Conservation (phyloP, 2,113 vertebrate species). For the Lagopus muta region DNA sequence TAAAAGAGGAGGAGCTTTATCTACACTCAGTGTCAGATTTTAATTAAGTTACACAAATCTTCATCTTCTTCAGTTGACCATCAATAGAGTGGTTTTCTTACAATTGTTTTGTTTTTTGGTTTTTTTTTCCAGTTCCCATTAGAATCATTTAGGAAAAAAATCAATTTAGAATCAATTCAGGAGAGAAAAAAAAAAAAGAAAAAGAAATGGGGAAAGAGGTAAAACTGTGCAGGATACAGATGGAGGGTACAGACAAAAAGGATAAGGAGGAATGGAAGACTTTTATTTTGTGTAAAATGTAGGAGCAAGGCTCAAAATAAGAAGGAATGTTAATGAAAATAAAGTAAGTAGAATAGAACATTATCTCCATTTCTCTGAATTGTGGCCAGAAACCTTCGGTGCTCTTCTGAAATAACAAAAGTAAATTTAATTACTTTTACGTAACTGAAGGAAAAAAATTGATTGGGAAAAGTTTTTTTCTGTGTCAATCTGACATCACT, state of each 20-base stretch:
- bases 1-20: neutral
- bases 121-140: neutral
- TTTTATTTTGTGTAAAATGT: neutral
- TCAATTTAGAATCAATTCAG: neutral
- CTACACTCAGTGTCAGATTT: neutral
- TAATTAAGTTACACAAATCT: neutral
- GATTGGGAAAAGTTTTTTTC: neutral
- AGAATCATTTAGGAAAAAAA: neutral
- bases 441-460: neutral
- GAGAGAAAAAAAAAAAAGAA: neutral
- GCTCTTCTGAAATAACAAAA: neutral
- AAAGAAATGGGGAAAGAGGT: neutral
- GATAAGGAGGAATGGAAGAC: neutral
- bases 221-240: neutral
- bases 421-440: conserved; percentile 7
- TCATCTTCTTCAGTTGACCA: neutral
- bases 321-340: neutral
- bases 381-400: neutral
- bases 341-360: neutral
- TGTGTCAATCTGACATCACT: neutral
- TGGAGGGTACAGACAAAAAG: neutral
- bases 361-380: neutral
- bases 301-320: neutral
- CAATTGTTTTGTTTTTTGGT: neutral
- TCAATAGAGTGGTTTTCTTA: neutral